These are phyloP conservation scores for Microcebus lehilahytsara DNA, from an alignment of 2,113 vertebrate genomes.

Conservation along the genomic window DNA sequence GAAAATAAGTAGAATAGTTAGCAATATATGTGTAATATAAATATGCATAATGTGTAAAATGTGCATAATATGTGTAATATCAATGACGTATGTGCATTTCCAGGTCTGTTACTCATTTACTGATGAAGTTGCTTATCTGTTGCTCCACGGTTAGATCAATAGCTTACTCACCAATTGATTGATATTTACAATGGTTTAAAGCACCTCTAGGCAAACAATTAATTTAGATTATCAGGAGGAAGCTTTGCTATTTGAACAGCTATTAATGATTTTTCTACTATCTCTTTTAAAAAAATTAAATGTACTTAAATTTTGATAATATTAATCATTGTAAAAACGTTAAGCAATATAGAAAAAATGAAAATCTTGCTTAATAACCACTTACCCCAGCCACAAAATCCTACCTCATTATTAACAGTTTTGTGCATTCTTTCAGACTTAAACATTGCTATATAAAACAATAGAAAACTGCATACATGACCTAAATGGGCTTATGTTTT, in stretches of 20 bases:
- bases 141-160: neutral
- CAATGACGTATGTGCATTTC: neutral
- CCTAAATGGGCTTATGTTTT: neutral
- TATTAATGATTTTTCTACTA: neutral
- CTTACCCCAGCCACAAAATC: neutral
- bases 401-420: neutral
- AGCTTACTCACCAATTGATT: neutral
- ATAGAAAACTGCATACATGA: neutral
- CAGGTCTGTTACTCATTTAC: neutral
- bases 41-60: neutral
- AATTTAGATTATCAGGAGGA: neutral
- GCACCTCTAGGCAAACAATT: neutral
- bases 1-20: neutral
- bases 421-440: slow-evolving; percentile 8
- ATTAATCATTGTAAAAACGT: neutral
- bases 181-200: neutral
- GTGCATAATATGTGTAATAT: too few species aligned
- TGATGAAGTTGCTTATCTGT: neutral
- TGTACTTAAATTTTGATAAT: neutral
- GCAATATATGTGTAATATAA: neutral
- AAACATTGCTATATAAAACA: neutral
- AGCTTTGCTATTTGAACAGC: neutral
- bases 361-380: neutral
- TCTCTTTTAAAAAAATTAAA: neutral
- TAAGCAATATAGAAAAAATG: neutral